Conservation (phyloP, 2,888 invertebrate genomes). For the Tipula helvola region DNA sequence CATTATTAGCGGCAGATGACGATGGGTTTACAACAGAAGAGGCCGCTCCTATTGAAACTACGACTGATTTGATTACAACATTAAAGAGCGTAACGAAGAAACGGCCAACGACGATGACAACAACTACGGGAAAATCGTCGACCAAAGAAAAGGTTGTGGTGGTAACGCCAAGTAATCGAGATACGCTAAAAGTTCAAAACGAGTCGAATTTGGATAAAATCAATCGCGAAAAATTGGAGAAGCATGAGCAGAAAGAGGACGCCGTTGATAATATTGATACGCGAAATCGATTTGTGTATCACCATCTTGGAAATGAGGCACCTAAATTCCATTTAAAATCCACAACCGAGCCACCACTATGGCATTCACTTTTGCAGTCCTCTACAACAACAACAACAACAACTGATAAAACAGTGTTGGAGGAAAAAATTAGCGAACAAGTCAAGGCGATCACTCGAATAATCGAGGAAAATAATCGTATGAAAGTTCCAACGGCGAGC, state of each 20-base stretch:
- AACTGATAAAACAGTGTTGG: background rate
- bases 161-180: background rate
- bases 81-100: background rate
- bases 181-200: background rate
- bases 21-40: background rate
- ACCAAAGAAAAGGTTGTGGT: background rate
- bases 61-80: background rate
- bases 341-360: background rate
- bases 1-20: background rate
- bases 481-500: constrained; percentile 13
- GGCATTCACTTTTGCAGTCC: background rate
- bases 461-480: constrained; percentile 16
- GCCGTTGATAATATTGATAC: constrained; percentile 14
- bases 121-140: background rate
- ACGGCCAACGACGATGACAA: background rate
- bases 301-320: constrained; percentile 15
- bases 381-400: background rate
- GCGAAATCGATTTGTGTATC: constrained; percentile 18
- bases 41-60: background rate
- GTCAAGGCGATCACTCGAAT: constrained; percentile 16
- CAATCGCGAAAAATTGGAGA: background rate
- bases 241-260: constrained; percentile 11
- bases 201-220: background rate
- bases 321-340: background rate
- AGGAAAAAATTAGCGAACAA: constrained; percentile 14